Evolutionary conservation across 2,888 invertebrate species (phyloP).

Genomic region (Drosophila mayaguana): DNA sequence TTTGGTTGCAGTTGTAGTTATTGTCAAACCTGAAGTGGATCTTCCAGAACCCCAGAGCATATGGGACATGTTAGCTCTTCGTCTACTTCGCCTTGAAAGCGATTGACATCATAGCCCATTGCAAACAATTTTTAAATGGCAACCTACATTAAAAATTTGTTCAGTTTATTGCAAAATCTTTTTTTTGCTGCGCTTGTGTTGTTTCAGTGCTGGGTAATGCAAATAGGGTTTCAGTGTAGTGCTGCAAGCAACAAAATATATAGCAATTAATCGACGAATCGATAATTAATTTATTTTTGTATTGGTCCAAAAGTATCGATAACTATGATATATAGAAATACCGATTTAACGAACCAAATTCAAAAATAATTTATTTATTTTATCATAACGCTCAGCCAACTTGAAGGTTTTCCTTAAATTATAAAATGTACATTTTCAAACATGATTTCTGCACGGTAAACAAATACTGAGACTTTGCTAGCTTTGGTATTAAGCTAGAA

Average conservation of each 20-base stretch:
- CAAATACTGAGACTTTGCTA: constrained; percentile 31
- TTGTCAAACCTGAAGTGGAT: constrained; percentile 90
- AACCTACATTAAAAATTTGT: constrained; percentile 48
- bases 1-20: constrained; percentile 12
- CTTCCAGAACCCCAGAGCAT: constrained; percentile 97
- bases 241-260: constrained; percentile 4
- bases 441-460: constrained; percentile 2
- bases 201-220: constrained; percentile 43
- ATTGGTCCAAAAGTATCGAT: constrained; percentile 25
- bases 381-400: background rate
- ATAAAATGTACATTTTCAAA: background rate
- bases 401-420: constrained; percentile 8
- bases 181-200: constrained; percentile 59
- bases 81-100: constrained; percentile 98
- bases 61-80: constrained; percentile 98
- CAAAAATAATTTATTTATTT: constrained; percentile 5
- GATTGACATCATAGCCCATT: constrained; percentile 97
- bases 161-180: constrained; percentile 62
- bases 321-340: background rate
- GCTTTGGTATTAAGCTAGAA: constrained; percentile 28
- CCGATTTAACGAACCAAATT: constrained; percentile 4
- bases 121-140: constrained; percentile 10
- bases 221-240: background rate
- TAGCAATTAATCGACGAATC: background rate
- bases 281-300: background rate